These are phyloP conservation scores for Crenichthys baileyi DNA, from an alignment of 2,797 vertebrate genomes.

Conservation along the genomic window DNA sequence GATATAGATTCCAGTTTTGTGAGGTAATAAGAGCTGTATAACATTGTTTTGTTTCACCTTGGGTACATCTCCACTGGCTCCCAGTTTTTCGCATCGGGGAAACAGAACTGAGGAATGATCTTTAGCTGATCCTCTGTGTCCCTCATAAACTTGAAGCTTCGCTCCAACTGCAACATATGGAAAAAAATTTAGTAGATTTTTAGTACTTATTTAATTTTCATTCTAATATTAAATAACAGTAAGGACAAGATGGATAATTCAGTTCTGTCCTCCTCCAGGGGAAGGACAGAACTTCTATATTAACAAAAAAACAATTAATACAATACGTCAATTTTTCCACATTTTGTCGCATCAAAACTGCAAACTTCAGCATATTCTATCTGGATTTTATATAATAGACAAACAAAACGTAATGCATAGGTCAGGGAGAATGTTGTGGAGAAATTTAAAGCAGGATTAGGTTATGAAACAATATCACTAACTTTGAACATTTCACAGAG, in stretches of 20 bases:
- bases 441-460: too few relatives aligned
- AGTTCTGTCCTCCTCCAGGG: neutral
- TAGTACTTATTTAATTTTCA: neutral
- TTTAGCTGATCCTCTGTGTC: slow-evolving; percentile 91
- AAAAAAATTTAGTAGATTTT: neutral
- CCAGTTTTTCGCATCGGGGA: slow-evolving; percentile 91
- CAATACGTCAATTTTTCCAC: too few relatives aligned
- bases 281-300: too few relatives aligned
- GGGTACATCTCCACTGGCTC: slow-evolving; percentile 84
- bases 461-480: too few relatives aligned
- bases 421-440: too few relatives aligned
- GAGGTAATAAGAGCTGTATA: neutral
- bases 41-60: slow-evolving; percentile 74
- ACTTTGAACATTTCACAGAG: too few relatives aligned
- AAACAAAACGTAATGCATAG: too few relatives aligned
- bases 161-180: slow-evolving; percentile 81
- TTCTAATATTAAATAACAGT: neutral
- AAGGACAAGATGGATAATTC: neutral
- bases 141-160: slow-evolving; percentile 89
- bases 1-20: neutral
- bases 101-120: slow-evolving; percentile 92
- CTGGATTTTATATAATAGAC: too few relatives aligned
- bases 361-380: too few relatives aligned
- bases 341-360: too few relatives aligned
- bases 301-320: too few relatives aligned